phyloP scores from a whole-genome alignment of 1,140 invertebrate genomes.

The Battus philenor region DNA sequence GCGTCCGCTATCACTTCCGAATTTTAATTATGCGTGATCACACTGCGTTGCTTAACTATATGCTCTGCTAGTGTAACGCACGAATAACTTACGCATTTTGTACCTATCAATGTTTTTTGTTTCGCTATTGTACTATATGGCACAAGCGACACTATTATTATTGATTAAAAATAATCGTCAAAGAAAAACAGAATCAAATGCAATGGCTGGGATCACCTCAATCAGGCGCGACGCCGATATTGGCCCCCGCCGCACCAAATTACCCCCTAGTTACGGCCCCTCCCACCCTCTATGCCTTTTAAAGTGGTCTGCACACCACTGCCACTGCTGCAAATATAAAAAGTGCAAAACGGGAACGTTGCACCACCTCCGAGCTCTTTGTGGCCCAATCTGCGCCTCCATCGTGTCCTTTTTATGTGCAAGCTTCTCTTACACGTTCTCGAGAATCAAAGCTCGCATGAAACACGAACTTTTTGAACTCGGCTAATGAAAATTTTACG shows the following conservation, averaged over 20 bases:
- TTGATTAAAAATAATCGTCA: conserved; percentile 41
- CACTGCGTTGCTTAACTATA: not conserved
- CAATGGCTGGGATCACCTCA: conserved; percentile 67
- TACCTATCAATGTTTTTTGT: too few relatives aligned
- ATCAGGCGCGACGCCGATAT: conserved; percentile 70
- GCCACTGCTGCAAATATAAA: conserved; percentile 70
- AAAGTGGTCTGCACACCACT: conserved; percentile 72
- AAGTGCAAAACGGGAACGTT: conserved; percentile 66
- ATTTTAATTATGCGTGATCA: conserved; percentile 15
- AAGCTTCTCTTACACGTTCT: conserved; percentile 68
- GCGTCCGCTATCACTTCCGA: conserved; percentile 17
- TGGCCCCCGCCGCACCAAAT: conserved; percentile 69
- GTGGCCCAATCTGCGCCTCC: conserved; percentile 70
- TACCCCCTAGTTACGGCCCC: conserved; percentile 70
- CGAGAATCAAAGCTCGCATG: conserved; percentile 65
- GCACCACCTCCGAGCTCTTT: conserved; percentile 71
- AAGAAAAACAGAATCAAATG: conserved; percentile 56
- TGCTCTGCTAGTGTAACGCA: too few relatives aligned
- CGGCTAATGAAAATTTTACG: conserved; percentile 72
- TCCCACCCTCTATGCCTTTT: conserved; percentile 66
- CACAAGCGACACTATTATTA: conserved; percentile 18
- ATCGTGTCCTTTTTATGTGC: conserved; percentile 68
- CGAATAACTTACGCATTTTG: too few relatives aligned
- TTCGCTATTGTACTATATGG: too few relatives aligned
- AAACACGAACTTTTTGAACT: conserved; percentile 64